Conservation (phyloP, 2,797 vertebrate genomes). For the Aratinga solstitialis region DNA sequence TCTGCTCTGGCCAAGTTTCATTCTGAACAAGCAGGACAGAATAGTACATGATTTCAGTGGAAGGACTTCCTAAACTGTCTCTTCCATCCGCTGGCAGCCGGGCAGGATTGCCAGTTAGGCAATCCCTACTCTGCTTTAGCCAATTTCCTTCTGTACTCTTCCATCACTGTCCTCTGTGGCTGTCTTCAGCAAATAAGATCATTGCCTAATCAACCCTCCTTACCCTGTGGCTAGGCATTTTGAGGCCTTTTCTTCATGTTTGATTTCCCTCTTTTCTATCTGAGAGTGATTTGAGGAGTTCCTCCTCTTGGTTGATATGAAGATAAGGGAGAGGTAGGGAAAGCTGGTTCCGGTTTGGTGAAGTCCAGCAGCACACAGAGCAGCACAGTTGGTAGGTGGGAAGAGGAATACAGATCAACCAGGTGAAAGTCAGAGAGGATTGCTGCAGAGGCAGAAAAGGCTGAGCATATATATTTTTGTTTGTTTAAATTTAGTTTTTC, state of each 20-base stretch:
- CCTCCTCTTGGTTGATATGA: background rate
- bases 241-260: background rate
- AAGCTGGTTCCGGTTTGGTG: background rate
- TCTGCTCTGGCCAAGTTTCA: conserved; percentile 28
- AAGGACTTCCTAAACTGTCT: conserved; percentile 24
- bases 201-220: background rate
- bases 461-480: background rate
- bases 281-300: background rate
- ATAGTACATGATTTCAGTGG: background rate
- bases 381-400: background rate
- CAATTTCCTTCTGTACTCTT: conserved; percentile 38
- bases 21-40: background rate
- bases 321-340: background rate
- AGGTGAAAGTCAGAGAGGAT: background rate
- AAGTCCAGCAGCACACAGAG: background rate
- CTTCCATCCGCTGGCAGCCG: background rate
- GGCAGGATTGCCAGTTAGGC: conserved; percentile 26
- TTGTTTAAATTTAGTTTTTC: background rate
- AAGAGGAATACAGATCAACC: background rate
- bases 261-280: background rate
- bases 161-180: background rate
- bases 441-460: background rate
- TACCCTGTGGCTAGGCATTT: background rate
- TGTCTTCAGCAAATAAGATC: background rate
- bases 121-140: conserved; percentile 20